Evolutionary conservation across 2,797 vertebrate species (phyloP).

Genomic region (Martes flavigula): DNA sequence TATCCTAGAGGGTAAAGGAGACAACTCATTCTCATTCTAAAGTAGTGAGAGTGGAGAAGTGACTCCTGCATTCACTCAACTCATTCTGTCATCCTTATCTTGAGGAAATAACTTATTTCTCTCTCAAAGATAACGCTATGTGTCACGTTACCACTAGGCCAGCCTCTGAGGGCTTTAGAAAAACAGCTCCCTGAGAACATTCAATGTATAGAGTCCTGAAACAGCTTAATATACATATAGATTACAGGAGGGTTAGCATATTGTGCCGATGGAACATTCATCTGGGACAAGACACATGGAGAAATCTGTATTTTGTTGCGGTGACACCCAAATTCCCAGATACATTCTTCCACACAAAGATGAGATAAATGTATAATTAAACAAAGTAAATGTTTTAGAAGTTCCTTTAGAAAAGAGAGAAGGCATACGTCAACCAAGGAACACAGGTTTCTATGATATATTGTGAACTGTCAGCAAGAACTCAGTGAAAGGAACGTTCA

Average conservation of each 20-base stretch:
- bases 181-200: constrained; percentile 18
- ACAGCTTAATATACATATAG: not conserved
- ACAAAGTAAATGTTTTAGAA: constrained; percentile 55
- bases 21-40: constrained; percentile 26
- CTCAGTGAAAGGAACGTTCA: not conserved
- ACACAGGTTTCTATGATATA: not conserved
- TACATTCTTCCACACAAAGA: constrained; percentile 41
- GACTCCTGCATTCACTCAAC: not conserved
- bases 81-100: constrained; percentile 32
- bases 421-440: not conserved
- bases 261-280: not conserved
- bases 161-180: not conserved
- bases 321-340: constrained; percentile 29
- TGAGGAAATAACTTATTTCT: not conserved
- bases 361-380: constrained; percentile 48
- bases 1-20: not conserved
- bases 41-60: not conserved
- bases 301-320: constrained; percentile 28
- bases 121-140: constrained; percentile 7
- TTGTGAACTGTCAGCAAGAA: not conserved
- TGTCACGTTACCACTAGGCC: not conserved
- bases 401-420: constrained; percentile 43
- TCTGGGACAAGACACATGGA: not conserved
- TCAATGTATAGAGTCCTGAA: not conserved
- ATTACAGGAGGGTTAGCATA: not conserved